A percentile compares a stretch with the other conserved stretches of the same genome.
phyloP scores from a whole-genome alignment of 1,140 invertebrate genomes.

The Drosophila burlai region DNA sequence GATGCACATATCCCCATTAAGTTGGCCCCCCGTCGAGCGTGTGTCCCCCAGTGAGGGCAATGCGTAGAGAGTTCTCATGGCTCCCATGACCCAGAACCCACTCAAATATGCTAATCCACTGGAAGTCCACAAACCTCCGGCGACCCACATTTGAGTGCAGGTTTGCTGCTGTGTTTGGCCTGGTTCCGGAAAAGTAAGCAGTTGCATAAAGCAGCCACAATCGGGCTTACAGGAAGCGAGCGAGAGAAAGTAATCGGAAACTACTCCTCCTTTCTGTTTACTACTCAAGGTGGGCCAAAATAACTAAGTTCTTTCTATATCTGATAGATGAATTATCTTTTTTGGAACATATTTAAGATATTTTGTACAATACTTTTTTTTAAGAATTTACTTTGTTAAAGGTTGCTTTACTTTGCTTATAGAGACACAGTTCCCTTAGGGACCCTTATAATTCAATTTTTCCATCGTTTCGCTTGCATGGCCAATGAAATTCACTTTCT shows the following conservation, averaged over 20 bases:
- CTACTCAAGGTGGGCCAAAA: neutral
- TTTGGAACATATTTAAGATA: neutral
- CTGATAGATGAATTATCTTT: neutral
- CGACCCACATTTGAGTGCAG: slow-evolving; percentile 42
- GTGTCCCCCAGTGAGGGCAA: slow-evolving; percentile 19
- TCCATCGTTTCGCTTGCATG: slow-evolving; percentile 16
- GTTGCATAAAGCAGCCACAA: slow-evolving; percentile 26
- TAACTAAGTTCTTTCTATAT: neutral
- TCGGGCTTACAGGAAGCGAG: slow-evolving; percentile 16
- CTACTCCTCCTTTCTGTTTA: neutral
- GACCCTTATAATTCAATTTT: slow-evolving; percentile 5
- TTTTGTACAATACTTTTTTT: too few relatives aligned
- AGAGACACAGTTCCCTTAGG: neutral
- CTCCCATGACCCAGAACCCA: slow-evolving; percentile 38
- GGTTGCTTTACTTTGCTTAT: neutral
- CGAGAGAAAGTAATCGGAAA: slow-evolving; percentile 23
- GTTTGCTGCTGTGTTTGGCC: slow-evolving; percentile 11
- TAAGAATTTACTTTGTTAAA: too few relatives aligned
- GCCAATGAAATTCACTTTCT: slow-evolving; percentile 68
- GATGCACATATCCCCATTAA: slow-evolving; percentile 39
- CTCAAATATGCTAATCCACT: slow-evolving; percentile 71
- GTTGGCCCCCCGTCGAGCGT: slow-evolving; percentile 36
- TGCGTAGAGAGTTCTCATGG: slow-evolving; percentile 27
- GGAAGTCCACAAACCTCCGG: slow-evolving; percentile 41
- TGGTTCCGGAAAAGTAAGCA: slow-evolving; percentile 20